These are phyloP conservation scores for Dascillus cervinus DNA, from an alignment of 2,888 invertebrate species.

Conservation along the genomic window DNA sequence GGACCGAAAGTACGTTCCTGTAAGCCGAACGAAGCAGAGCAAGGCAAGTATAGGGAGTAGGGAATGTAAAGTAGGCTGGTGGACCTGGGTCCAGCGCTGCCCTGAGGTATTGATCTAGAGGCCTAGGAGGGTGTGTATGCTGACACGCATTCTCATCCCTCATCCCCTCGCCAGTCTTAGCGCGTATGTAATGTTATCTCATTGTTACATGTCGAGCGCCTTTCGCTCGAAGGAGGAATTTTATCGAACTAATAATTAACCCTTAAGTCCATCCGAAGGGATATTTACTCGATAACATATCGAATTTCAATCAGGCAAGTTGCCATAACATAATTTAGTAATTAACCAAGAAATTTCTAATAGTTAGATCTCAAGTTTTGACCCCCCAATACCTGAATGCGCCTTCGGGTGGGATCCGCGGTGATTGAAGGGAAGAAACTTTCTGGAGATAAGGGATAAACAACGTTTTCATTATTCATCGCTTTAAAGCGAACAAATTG, in stretches of 20 bases:
- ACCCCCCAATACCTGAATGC: too few species aligned
- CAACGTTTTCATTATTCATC: too few species aligned
- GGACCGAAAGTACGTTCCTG: slow-evolving; percentile 17
- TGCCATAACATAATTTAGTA: slow-evolving; percentile 22
- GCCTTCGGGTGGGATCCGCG: too few species aligned
- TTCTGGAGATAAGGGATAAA: too few species aligned
- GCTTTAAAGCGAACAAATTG: too few species aligned
- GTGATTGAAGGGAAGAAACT: too few species aligned
- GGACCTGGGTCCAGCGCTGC: slow-evolving; percentile 42
- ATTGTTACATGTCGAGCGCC: slow-evolving; percentile 24
- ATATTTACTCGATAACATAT: too few species aligned
- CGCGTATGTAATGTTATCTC: slow-evolving; percentile 34
- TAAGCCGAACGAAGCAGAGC: slow-evolving; percentile 44
- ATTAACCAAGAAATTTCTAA: slow-evolving; percentile 19
- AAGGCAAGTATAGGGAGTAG: slow-evolving; percentile 30
- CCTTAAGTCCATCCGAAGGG: too few species aligned
- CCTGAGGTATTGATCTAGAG: slow-evolving; percentile 43
- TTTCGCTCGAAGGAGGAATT: too few species aligned
- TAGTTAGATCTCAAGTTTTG: too few species aligned
- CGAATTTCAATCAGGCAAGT: slow-evolving; percentile 22
- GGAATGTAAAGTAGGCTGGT: slow-evolving; percentile 53
- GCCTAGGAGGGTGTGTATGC: slow-evolving; percentile 39
- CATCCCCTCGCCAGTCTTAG: slow-evolving; percentile 17
- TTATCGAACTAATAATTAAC: too few species aligned
- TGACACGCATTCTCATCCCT: slow-evolving; percentile 37